Percentiles rank a stretch among this genome's conserved stretches.
Evolutionary conservation across 2,888 invertebrate species (phyloP).

Genomic region (Drosophila picticornis): DNA sequence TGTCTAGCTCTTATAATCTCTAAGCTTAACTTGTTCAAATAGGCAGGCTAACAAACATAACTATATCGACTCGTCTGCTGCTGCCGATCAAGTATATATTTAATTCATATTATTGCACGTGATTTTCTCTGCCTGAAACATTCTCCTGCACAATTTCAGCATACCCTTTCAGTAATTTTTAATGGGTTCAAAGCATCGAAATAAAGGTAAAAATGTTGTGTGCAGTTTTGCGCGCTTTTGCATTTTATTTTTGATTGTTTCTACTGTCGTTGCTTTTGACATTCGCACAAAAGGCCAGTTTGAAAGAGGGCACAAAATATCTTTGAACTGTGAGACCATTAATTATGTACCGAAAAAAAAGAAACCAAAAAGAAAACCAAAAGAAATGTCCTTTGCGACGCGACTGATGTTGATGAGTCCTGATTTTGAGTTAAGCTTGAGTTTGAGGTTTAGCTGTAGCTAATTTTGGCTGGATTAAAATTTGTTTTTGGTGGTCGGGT

Average conservation of each 20-base stretch:
- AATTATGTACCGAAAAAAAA: slow-evolving; percentile 69
- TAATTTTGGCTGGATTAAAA: slow-evolving; percentile 57
- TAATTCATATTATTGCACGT: not conserved
- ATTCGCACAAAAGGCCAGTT: slow-evolving; percentile 59
- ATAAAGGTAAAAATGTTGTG: slow-evolving; percentile 59
- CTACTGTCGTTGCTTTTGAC: slow-evolving; percentile 76
- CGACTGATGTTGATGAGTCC: slow-evolving; percentile 49
- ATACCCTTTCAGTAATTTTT: not conserved
- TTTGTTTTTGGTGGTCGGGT: not conserved
- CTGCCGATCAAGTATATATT: too few relatives aligned
- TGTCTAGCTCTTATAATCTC: not conserved
- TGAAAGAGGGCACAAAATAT: slow-evolving; percentile 56
- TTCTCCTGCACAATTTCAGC: not conserved
- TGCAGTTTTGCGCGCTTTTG: slow-evolving; percentile 55
- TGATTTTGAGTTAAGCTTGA: slow-evolving; percentile 14
- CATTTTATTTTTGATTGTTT: slow-evolving; percentile 63
- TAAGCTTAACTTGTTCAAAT: too few relatives aligned
- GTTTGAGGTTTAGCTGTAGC: slow-evolving; percentile 43
- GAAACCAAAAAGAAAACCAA: slow-evolving; percentile 2
- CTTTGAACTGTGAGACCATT: slow-evolving; percentile 78
- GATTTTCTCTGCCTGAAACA: not conserved
- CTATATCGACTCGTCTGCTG: not conserved
- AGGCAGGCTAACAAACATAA: not conserved
- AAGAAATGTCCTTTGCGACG: slow-evolving; percentile 73
- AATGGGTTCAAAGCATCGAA: not conserved